Evolutionary conservation across 2,888 invertebrate species (phyloP), one percentile per base, ranked within the genome.

Genomic region (Leucophenga maculata): DNA sequence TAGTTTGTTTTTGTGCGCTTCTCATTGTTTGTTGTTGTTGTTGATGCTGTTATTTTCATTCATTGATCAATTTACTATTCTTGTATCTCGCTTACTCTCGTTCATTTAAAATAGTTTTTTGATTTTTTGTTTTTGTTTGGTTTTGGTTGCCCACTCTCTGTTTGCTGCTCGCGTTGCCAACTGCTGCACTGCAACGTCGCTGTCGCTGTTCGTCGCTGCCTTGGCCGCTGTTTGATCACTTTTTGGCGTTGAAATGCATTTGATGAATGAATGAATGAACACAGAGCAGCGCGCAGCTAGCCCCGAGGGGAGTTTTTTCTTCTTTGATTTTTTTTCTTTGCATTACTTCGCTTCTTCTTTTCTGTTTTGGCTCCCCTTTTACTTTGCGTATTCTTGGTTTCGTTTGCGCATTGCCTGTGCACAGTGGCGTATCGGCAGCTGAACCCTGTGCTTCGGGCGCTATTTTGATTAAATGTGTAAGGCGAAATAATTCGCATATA

Each of bases 201-300:
- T 62, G n/a, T n/a, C n/a, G n/a, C n/a, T n/a, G n/a, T n/a, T n/a
- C n/a, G n/a, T n/a, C n/a, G n/a, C 26, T 26, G 26, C 26, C 26
- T 6, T 22, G 44, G 67, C 48, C 59, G 59, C 67, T 70, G 71
- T 71, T 72, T 76, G 77, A 78, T 75, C 77, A 74, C 72, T 75
- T 82, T 75, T 78, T 82, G 82, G 83, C 83, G 82, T 79, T 81
- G 80, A 80, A 84, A 82, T 81, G 80, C 84, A 81, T 79, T 82
- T 81, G 84, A 81, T 81, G 80, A 81, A 81, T 20, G 66, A 65
- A 52, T 18, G 44, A 14, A 32, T 48, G 72, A 65, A 65, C 67
- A 55, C 64, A 64, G 59, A 74, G 46, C 67, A 74, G 67, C 60
- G 3, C 64, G 26, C 70, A 73, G 68, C 72, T 55, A 13, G 66